phyloP scores from a whole-genome alignment of 2,113 vertebrate species.

The Lontra canadensis region DNA sequence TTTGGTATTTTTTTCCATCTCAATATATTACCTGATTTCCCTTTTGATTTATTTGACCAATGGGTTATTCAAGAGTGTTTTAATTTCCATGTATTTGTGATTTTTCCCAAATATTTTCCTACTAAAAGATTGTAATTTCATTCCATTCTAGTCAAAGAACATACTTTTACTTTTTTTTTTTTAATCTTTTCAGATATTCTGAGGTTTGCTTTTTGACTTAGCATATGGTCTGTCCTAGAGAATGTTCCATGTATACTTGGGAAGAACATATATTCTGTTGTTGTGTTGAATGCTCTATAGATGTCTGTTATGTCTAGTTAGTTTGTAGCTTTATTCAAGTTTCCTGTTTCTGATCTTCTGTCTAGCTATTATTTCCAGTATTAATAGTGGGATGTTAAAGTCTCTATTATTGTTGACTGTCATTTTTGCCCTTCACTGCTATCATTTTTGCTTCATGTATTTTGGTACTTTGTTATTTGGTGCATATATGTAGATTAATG shows the following conservation, averaged over 20 bases:
- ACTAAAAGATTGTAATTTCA: neutral
- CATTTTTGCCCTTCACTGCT: neutral
- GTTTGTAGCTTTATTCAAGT: neutral
- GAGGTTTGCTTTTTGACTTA: neutral
- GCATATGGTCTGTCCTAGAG: neutral
- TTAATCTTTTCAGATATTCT: neutral
- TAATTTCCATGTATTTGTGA: neutral
- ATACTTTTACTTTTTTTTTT: neutral
- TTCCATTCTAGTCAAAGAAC: neutral
- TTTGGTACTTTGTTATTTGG: neutral
- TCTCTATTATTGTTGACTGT: neutral
- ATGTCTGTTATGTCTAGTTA: neutral
- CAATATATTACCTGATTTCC: neutral
- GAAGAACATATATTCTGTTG: neutral
- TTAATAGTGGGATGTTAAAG: neutral
- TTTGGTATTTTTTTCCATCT: neutral
- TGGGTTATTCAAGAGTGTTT: neutral
- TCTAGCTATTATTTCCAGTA: neutral
- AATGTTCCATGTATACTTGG: neutral
- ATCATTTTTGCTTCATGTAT: neutral
- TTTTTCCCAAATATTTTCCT: neutral
- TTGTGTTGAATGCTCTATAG: neutral
- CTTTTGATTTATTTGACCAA: neutral
- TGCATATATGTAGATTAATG: neutral
- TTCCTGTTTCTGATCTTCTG: neutral